A percentile compares a stretch with the other conserved stretches of the same genome.
Conservation (phyloP, 2,888 invertebrate species). For the Galeruca laticollis region DNA sequence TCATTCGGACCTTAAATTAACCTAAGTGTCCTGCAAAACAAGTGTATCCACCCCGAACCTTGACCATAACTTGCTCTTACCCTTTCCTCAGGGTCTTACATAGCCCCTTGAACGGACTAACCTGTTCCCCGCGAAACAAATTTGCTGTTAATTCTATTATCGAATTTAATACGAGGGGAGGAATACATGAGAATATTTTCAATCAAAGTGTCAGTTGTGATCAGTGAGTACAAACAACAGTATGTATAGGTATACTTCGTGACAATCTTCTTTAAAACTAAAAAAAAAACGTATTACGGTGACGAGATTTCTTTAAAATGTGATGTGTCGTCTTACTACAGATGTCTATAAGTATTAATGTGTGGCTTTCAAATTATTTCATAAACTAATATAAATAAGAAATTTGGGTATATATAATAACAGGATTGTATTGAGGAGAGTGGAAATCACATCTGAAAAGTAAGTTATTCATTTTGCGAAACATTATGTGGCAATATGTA, state of each 20-base stretch:
- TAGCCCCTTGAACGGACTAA: conserved; percentile 47
- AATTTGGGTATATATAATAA: background rate
- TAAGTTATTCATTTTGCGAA: no score
- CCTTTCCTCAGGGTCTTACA: conserved; percentile 45
- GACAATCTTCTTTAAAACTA: background rate
- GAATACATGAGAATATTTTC: conserved; percentile 9
- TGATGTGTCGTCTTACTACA: background rate
- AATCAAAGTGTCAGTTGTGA: conserved; percentile 1
- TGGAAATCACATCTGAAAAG: no score
- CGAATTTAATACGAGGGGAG: conserved; percentile 39
- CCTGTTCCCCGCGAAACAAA: conserved; percentile 48
- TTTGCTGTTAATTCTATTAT: conserved; percentile 46
- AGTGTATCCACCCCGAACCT: conserved; percentile 51
- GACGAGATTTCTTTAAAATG: background rate
- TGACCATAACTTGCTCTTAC: conserved; percentile 51
- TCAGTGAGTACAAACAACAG: background rate
- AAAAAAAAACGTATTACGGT: background rate
- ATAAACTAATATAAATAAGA: background rate
- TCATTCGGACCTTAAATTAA: conserved; percentile 36
- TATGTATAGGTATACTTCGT: background rate
- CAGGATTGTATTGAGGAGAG: background rate
- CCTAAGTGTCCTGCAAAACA: conserved; percentile 41
- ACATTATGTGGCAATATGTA: no score
- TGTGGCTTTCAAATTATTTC: background rate
- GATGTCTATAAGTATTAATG: no score